Evolutionary conservation across 2,797 vertebrate species (phyloP).

Genomic region (Falco biarmicus): DNA sequence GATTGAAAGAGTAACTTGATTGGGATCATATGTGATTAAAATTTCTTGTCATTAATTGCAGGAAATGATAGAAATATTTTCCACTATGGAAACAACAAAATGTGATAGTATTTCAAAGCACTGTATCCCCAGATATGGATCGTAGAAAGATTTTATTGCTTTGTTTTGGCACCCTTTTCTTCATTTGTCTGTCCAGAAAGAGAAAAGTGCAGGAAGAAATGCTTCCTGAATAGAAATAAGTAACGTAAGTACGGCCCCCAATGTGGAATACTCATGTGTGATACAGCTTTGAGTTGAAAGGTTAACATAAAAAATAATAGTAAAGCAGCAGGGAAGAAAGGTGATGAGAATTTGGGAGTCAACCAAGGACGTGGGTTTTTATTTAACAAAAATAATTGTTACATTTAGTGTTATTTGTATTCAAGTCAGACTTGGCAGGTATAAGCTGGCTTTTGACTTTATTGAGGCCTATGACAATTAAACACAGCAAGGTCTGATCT

Average conservation of each 20-base stretch:
- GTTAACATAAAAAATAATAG: not conserved
- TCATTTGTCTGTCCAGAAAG: not conserved
- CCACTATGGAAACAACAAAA: not conserved
- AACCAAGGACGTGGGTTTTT: not conserved
- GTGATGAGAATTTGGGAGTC: not conserved
- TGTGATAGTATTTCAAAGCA: not conserved
- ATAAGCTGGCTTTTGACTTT: not conserved
- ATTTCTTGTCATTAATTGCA: conserved; percentile 1
- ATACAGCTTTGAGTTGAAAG: not conserved
- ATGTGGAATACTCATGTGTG: not conserved
- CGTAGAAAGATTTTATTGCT: not conserved
- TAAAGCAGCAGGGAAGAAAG: not conserved
- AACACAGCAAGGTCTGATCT: not conserved
- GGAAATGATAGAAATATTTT: not conserved
- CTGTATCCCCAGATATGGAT: not conserved
- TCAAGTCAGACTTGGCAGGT: not conserved
- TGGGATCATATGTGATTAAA: conserved; percentile 24
- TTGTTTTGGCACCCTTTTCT: not conserved
- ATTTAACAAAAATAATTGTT: not conserved
- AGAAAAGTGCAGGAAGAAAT: not conserved
- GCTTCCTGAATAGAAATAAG: not conserved
- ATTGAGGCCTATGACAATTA: not conserved
- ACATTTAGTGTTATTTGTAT: not conserved
- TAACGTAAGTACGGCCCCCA: not conserved
- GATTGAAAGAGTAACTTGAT: not conserved